Percentiles rank a stretch among this genome's conserved stretches.
phyloP scores from a whole-genome alignment of 1,140 invertebrate genomes.

The Drosophila kohkoa region DNA sequence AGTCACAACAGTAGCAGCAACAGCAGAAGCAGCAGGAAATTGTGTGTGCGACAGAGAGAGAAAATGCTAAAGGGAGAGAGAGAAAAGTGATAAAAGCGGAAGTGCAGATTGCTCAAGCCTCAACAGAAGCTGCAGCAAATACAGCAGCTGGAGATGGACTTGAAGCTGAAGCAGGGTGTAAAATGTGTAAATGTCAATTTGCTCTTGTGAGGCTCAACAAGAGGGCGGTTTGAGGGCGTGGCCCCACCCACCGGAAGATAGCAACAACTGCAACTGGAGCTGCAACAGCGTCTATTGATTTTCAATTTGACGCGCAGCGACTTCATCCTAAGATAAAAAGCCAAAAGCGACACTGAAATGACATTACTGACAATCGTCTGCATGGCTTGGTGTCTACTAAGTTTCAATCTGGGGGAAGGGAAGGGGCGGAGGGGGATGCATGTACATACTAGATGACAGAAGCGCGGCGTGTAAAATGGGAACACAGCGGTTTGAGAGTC shows the following conservation, averaged over 20 bases:
- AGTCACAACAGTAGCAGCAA: constrained; percentile 25
- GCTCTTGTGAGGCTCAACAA: constrained; percentile 44
- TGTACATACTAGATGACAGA: background rate
- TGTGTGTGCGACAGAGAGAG: background rate
- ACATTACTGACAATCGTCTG: constrained; percentile 39
- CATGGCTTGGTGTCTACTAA: background rate
- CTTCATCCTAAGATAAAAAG: constrained; percentile 56
- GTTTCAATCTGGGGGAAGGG: too few relatives aligned
- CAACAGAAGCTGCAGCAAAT: constrained; percentile 49
- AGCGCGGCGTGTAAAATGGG: background rate
- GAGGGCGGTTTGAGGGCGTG: background rate
- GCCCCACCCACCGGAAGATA: constrained; percentile 12
- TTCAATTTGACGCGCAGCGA: constrained; percentile 66
- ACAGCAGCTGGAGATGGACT: constrained; percentile 20
- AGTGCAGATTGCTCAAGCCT: constrained; percentile 70
- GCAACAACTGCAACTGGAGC: constrained; percentile 33
- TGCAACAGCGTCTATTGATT: constrained; percentile 73
- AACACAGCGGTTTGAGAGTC: constrained; percentile 53
- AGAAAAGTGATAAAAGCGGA: constrained; percentile 63
- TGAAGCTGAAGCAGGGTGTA: constrained; percentile 27
- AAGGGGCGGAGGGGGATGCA: background rate
- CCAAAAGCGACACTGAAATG: constrained; percentile 53
- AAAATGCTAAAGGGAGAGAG: constrained; percentile 1
- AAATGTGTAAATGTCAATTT: constrained; percentile 82
- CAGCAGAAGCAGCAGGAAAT: background rate